phyloP scores from a whole-genome alignment of 2,797 vertebrate species.

The Dendrocincla tyrannina region DNA sequence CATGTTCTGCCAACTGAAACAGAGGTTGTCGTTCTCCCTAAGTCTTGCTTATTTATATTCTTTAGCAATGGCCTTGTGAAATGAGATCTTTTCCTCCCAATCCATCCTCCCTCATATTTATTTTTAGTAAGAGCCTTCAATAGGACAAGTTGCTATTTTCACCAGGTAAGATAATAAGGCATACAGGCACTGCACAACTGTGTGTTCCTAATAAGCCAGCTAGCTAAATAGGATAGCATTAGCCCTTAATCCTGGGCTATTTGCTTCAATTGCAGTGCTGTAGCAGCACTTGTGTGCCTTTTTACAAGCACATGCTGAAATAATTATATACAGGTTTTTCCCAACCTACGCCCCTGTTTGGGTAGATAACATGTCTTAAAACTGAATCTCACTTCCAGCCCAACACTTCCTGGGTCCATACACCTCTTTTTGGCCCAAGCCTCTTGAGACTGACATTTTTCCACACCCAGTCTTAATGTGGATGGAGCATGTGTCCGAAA shows the following conservation, averaged over 20 bases:
- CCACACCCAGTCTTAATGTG: fast-evolving
- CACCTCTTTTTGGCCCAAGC: background rate
- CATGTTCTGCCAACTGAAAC: background rate
- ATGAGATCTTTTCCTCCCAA: background rate
- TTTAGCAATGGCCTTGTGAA: background rate
- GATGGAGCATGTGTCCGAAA: background rate
- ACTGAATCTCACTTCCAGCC: background rate
- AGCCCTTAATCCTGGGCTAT: background rate
- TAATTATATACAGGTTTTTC: background rate
- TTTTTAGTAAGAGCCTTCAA: background rate
- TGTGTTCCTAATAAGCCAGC: background rate
- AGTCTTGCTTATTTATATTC: background rate
- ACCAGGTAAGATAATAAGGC: background rate
- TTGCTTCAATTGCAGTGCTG: background rate
- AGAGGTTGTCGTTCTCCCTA: background rate
- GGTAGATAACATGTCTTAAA: background rate
- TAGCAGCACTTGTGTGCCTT: background rate
- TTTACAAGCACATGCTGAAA: background rate
- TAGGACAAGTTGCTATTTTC: conserved; percentile 11
- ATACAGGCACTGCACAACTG: background rate
- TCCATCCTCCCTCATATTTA: background rate
- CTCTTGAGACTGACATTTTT: background rate
- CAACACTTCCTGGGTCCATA: too few species aligned
- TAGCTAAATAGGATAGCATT: background rate
- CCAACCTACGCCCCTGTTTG: fast-evolving